Conservation (phyloP, 1,140 invertebrate genomes). For the Parapsyche elsis region DNA sequence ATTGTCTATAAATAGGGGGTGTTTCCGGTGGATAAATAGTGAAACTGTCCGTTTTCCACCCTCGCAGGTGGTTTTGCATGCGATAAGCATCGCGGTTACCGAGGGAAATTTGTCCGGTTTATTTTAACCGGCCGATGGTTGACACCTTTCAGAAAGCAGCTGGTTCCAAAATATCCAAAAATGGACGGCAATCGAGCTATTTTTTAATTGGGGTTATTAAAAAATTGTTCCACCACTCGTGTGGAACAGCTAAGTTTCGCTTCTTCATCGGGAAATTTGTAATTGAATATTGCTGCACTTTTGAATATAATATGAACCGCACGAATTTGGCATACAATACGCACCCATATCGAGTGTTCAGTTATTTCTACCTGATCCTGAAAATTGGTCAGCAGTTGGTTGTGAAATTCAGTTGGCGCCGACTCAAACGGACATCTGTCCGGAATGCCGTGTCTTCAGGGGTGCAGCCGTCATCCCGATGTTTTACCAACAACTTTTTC, state of each 20-base stretch:
- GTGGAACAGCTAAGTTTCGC: too few relatives aligned
- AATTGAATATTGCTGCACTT: too few relatives aligned
- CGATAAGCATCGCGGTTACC: background rate
- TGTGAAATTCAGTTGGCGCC: background rate
- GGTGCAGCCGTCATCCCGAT: background rate
- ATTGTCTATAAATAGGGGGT: background rate
- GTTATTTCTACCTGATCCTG: background rate
- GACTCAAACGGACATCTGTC: background rate
- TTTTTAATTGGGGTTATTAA: too few relatives aligned
- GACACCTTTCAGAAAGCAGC: background rate
- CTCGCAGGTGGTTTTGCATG: background rate
- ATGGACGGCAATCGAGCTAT: background rate
- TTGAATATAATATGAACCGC: too few relatives aligned
- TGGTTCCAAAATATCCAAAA: slow-evolving; percentile 1
- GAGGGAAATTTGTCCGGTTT: background rate
- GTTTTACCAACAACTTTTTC: background rate
- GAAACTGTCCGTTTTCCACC: background rate
- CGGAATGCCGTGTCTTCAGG: background rate
- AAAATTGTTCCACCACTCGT: too few relatives aligned
- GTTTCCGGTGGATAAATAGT: background rate
- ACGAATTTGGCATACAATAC: too few relatives aligned
- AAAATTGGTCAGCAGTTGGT: slow-evolving; percentile 4
- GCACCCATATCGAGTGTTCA: too few relatives aligned
- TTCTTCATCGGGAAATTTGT: too few relatives aligned
- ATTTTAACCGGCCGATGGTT: background rate